phyloP scores from a whole-genome alignment of 1,140 invertebrate species.

The Trinorchestia longiramus region DNA sequence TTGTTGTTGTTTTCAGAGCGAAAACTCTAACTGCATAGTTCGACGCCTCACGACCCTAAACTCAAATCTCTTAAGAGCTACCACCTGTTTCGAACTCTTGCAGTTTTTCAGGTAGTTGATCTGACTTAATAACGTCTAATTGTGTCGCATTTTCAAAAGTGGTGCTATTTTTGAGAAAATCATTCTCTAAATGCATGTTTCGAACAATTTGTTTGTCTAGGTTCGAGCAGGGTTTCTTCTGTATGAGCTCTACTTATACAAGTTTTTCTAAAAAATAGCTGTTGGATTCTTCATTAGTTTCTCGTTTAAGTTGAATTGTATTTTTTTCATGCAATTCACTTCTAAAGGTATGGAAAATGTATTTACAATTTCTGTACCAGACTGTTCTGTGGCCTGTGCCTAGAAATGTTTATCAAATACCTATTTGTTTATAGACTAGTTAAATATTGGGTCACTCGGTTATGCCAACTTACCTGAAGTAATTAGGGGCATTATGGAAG shows the following conservation, averaged over 20 bases:
- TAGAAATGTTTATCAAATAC: not conserved
- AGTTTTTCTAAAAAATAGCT: not conserved
- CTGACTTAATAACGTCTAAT: not conserved
- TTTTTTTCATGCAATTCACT: not conserved
- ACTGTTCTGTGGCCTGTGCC: not conserved
- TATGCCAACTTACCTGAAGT: slow-evolving; percentile 76
- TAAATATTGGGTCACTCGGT: not conserved
- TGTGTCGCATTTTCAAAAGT: not conserved
- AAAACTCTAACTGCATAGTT: too few species aligned
- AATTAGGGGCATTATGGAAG: slow-evolving; percentile 85
- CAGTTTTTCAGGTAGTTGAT: not conserved
- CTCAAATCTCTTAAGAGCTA: not conserved
- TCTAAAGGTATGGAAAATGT: not conserved
- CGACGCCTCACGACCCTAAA: too few species aligned
- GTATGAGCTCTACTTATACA: not conserved
- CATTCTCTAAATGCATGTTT: not conserved
- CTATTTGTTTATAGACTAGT: not conserved
- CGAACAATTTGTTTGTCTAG: too few species aligned
- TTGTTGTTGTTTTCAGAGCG: too few species aligned
- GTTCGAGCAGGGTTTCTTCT: not conserved
- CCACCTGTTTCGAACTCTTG: not conserved
- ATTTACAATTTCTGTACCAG: not conserved
- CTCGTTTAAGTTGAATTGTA: not conserved
- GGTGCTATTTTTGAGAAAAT: not conserved
- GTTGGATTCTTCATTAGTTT: not conserved